Evolutionary conservation across 2,797 vertebrate species (phyloP).

Genomic region (Protosalanx chinensis): DNA sequence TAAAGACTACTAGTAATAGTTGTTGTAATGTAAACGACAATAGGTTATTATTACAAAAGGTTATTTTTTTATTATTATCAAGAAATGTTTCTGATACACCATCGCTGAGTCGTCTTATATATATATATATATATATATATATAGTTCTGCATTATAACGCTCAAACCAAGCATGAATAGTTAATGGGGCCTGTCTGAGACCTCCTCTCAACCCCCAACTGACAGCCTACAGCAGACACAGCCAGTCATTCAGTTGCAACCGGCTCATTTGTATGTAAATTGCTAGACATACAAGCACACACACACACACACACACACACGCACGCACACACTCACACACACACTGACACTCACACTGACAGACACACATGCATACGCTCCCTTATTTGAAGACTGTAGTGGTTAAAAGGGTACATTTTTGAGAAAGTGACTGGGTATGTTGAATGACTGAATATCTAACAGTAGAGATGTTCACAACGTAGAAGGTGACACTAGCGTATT

Average conservation of each 20-base stretch:
- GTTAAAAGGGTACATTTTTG: no score
- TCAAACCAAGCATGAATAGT: conserved; percentile 22
- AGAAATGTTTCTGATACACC: background rate
- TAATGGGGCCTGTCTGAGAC: conserved; percentile 15
- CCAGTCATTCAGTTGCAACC: background rate
- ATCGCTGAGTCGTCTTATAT: background rate
- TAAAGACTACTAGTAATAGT: background rate
- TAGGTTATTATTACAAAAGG: background rate
- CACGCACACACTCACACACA: no score
- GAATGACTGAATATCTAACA: no score
- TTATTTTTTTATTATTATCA: background rate
- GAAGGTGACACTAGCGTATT: no score
- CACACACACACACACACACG: no score
- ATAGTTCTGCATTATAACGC: background rate
- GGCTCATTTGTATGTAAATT: conserved; percentile 32
- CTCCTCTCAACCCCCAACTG: background rate
- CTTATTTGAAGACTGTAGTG: no score
- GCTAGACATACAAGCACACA: background rate
- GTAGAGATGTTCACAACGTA: no score
- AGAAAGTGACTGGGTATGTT: no score
- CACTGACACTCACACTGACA: no score
- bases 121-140: no score
- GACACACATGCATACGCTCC: no score
- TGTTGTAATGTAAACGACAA: background rate
- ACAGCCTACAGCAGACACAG: background rate